Evolutionary conservation across 2,797 vertebrate genomes (phyloP).

Genomic region (Oryzias sinensis): DNA sequence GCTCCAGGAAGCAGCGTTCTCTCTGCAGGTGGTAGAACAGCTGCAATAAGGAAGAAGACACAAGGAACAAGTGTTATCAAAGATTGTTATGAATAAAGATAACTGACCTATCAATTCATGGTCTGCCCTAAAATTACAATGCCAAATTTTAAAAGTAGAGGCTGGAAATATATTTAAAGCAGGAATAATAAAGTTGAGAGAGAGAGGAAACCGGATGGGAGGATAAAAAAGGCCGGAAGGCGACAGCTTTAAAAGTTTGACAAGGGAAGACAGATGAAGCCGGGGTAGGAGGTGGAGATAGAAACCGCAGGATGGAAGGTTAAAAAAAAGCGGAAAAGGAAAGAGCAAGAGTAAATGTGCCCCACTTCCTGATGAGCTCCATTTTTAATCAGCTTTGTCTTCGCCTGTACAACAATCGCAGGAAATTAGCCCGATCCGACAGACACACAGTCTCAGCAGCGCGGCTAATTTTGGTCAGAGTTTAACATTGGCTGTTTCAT

Average conservation of each 20-base stretch:
- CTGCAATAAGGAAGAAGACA: constrained; percentile 63
- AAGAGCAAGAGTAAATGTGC: constrained; percentile 46
- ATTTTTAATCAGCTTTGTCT: constrained; percentile 80
- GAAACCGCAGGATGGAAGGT: constrained; percentile 27
- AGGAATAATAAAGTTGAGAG: constrained; percentile 13
- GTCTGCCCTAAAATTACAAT: constrained; percentile 2
- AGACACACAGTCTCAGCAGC: constrained; percentile 48
- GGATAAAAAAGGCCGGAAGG: constrained; percentile 44
- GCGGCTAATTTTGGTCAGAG: constrained; percentile 73
- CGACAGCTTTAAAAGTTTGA: constrained; percentile 33
- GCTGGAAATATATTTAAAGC: constrained; percentile 4
- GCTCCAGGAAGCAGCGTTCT: constrained; percentile 97
- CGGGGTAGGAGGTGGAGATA: constrained; percentile 34
- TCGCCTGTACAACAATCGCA: constrained; percentile 80
- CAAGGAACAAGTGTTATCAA: constrained; percentile 8
- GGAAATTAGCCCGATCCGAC: constrained; percentile 82
- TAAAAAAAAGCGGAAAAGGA: constrained; percentile 43
- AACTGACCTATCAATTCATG: neutral
- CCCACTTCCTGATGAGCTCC: constrained; percentile 67
- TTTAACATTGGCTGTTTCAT: constrained; percentile 47
- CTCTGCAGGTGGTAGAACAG: constrained; percentile 98
- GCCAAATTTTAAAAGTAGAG: neutral
- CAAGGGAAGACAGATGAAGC: constrained; percentile 38
- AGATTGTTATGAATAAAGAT: neutral
- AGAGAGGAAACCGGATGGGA: constrained; percentile 28